Evolutionary conservation across 2,113 vertebrate genomes (phyloP).

Genomic region (Neotoma lepida): DNA sequence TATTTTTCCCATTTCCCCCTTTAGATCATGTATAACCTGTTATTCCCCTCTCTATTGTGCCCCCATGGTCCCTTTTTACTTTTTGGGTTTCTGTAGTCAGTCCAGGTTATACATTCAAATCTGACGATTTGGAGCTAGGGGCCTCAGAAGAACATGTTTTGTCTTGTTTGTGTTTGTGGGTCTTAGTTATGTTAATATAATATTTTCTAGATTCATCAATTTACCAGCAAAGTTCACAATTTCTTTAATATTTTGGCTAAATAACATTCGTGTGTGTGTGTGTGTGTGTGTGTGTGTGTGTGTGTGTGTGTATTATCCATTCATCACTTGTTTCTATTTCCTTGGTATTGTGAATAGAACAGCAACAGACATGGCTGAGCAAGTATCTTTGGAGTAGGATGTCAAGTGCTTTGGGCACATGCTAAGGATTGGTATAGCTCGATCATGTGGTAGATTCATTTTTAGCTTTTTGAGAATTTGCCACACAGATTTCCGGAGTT

Average conservation of each 20-base stretch:
- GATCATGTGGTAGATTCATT: neutral
- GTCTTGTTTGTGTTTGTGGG: neutral
- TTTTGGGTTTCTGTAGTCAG: neutral
- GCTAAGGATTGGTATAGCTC: neutral
- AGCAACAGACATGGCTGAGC: neutral
- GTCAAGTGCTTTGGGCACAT: neutral
- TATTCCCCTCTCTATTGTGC: neutral
- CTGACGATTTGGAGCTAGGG: neutral
- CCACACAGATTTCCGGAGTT: neutral
- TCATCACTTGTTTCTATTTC: neutral
- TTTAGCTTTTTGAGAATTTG: neutral
- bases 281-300: no score
- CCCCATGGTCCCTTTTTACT: neutral
- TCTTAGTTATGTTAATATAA: neutral
- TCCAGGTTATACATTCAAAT: neutral
- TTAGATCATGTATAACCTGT: neutral
- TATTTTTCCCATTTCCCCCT: neutral
- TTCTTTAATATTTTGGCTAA: neutral
- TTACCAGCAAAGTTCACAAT: neutral
- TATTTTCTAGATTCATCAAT: neutral
- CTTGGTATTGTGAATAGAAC: neutral
- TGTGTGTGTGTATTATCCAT: neutral
- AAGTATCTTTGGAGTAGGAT: neutral
- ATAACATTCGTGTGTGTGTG: neutral
- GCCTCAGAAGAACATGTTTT: neutral